phyloP scores from a whole-genome alignment of 2,797 vertebrate genomes.

The Syndactyla subalaris region DNA sequence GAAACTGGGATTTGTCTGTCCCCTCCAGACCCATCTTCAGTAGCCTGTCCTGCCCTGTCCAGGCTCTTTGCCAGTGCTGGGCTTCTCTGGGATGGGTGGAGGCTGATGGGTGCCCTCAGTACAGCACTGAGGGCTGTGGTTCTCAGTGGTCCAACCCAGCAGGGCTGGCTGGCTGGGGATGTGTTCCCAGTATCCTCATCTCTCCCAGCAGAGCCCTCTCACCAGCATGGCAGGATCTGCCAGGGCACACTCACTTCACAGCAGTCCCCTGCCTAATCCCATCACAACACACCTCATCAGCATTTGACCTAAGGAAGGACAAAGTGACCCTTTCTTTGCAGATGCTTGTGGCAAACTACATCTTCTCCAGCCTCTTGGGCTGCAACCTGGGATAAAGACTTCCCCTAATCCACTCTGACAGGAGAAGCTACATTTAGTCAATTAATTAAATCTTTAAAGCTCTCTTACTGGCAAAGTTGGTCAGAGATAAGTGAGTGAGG shows the following conservation, averaged over 20 bases:
- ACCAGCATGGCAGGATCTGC: slow-evolving; percentile 11
- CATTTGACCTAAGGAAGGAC: neutral
- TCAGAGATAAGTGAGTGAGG: slow-evolving; percentile 17
- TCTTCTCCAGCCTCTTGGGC: neutral
- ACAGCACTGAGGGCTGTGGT: neutral
- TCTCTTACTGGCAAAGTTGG: neutral
- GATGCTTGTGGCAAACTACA: neutral
- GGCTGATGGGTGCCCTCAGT: neutral
- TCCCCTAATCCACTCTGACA: slow-evolving; percentile 17
- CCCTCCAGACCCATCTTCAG: neutral
- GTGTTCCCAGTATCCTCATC: neutral
- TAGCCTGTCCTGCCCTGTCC: neutral
- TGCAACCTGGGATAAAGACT: neutral
- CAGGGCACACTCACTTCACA: slow-evolving; percentile 25
- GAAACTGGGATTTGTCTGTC: neutral
- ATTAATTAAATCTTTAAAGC: slow-evolving; percentile 40
- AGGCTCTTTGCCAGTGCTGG: neutral
- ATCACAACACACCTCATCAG: neutral
- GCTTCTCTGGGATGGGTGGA: neutral
- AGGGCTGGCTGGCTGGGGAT: neutral
- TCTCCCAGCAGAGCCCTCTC: slow-evolving; percentile 36
- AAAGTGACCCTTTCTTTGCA: neutral
- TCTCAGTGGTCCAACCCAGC: neutral
- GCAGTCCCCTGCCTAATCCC: slow-evolving; percentile 29
- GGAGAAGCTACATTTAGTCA: slow-evolving; percentile 27